These are phyloP conservation scores for Octonoba sinensis DNA, from an alignment of 2,888 invertebrate species.

Conservation along the genomic window DNA sequence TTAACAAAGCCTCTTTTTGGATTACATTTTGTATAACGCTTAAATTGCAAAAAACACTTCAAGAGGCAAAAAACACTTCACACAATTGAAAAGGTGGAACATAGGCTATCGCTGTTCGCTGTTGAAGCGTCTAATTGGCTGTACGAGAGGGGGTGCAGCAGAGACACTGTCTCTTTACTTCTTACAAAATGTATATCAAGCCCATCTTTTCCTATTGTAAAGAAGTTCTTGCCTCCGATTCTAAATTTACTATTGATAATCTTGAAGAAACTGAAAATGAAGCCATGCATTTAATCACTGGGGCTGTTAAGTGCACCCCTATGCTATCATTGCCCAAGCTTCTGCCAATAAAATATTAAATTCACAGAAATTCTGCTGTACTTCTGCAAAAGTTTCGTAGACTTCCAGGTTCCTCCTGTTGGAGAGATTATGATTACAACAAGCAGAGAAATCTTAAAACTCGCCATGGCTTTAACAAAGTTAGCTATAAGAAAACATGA, in stretches of 20 bases:
- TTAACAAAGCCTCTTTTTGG: too few relatives aligned
- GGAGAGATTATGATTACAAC: background rate
- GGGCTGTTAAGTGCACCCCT: slow-evolving; percentile 9
- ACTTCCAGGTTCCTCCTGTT: background rate
- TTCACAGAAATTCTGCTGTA: background rate
- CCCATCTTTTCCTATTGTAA: slow-evolving; percentile 1
- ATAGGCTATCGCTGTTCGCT: background rate
- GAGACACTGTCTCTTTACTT: background rate
- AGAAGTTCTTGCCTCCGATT: background rate
- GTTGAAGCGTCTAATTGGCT: background rate
- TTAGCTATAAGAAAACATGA: background rate
- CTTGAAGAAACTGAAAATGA: background rate
- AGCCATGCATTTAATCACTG: background rate
- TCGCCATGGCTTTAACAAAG: background rate
- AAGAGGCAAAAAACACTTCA: too few relatives aligned
- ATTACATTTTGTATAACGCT: too few relatives aligned
- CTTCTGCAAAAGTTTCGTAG: background rate
- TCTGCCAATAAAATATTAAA: background rate
- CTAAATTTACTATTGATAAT: background rate
- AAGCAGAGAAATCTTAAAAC: slow-evolving; percentile 6
- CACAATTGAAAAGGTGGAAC: slow-evolving; percentile 1
- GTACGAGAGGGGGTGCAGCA: background rate
- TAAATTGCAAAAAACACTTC: too few relatives aligned
- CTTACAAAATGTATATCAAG: slow-evolving; percentile 8
- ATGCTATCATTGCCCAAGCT: background rate